phyloP scores from a whole-genome alignment of 2,888 invertebrate species.

The Troides helena region DNA sequence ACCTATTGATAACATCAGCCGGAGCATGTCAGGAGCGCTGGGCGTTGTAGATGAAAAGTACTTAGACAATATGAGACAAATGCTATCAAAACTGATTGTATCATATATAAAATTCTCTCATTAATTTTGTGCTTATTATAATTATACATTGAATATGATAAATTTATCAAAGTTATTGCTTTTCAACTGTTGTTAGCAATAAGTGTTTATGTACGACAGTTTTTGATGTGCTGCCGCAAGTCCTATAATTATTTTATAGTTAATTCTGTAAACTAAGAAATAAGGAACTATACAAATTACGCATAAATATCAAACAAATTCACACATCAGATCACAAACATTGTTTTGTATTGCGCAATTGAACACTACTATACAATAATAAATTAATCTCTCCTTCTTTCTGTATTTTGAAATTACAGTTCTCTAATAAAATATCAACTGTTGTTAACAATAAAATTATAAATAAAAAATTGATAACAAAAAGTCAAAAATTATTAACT shows the following conservation, averaged over 20 bases:
- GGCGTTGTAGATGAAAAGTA: not conserved
- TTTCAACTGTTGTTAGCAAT: conserved; percentile 72
- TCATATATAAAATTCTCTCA: conserved; percentile 60
- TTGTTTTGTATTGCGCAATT: conserved; percentile 69
- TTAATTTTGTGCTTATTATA: conserved; percentile 27
- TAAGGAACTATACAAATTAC: conserved; percentile 78
- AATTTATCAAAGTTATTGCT: conserved; percentile 65
- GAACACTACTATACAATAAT: conserved; percentile 70
- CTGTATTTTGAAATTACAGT: conserved; percentile 53
- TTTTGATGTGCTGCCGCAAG: conserved; percentile 36
- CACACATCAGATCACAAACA: conserved; percentile 78
- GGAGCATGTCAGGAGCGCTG: conserved; percentile 41
- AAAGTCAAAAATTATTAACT: conserved; percentile 68
- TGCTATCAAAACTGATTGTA: conserved; percentile 38
- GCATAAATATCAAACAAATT: conserved; percentile 68
- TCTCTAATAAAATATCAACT: conserved; percentile 74
- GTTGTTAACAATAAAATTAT: conserved; percentile 65
- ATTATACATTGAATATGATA: conserved; percentile 35
- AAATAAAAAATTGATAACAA: conserved; percentile 67
- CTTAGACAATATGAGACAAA: conserved; percentile 38
- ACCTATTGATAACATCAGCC: conserved; percentile 74
- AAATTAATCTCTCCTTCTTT: conserved; percentile 70
- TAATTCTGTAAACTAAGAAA: conserved; percentile 67
- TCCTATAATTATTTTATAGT: conserved; percentile 40
- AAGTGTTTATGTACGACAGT: conserved; percentile 51